Evolutionary conservation across 2,797 vertebrate genomes (phyloP).

Genomic region (Gambelia wislizenii): DNA sequence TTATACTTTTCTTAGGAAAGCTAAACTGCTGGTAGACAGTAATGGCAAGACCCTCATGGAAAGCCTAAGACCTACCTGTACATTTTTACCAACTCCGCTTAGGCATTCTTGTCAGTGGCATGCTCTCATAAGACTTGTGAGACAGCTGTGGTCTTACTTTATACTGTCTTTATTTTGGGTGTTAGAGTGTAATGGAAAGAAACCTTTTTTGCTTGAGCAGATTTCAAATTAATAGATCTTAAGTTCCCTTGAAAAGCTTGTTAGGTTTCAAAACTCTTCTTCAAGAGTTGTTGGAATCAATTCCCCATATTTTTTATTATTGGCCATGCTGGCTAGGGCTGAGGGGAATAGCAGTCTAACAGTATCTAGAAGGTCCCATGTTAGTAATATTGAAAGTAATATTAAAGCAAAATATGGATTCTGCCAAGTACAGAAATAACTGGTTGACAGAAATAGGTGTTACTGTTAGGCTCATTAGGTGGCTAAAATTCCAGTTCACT

Average conservation of each 20-base stretch:
- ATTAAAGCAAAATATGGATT: background rate
- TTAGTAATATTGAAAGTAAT: background rate
- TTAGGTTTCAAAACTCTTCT: too few species aligned
- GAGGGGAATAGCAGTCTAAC: background rate
- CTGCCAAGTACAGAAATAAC: background rate
- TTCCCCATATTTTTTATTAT: background rate
- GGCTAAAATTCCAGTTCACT: too few species aligned
- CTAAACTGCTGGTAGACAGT: background rate
- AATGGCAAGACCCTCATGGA: background rate
- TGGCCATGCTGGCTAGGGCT: background rate
- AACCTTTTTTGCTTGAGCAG: background rate
- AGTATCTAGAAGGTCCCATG: too few species aligned
- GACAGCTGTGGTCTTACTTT: background rate
- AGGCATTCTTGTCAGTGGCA: background rate
- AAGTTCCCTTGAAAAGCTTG: background rate
- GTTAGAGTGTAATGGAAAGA: background rate
- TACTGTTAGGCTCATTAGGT: background rate
- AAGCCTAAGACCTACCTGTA: background rate
- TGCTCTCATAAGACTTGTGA: background rate
- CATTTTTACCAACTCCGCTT: background rate
- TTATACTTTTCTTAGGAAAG: background rate
- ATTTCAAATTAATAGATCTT: background rate
- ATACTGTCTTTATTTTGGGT: background rate
- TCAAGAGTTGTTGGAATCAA: too few species aligned
- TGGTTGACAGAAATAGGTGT: conserved; percentile 6